A percentile compares a stretch with the other conserved stretches of the same genome.
phyloP scores from a whole-genome alignment of 64 coral and sea anemone genomes.

The Catalaphyllia jardinei region DNA sequence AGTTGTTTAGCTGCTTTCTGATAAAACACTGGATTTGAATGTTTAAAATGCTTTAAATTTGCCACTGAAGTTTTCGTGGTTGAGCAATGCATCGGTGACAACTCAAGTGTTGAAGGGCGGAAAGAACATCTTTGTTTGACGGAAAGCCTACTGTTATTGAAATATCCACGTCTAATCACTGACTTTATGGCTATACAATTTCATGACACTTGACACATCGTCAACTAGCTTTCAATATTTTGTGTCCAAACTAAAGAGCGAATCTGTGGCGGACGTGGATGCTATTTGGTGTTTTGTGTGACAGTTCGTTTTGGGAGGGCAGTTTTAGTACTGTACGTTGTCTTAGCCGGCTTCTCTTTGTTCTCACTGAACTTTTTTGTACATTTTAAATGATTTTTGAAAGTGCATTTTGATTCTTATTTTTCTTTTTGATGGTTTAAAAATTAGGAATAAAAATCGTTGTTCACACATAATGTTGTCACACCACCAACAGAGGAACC shows the following conservation, averaged over 20 bases:
- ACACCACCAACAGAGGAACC: not conserved
- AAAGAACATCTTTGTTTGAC: not conserved
- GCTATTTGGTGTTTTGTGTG: not conserved
- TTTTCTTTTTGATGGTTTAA: not conserved
- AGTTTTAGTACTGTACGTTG: not conserved
- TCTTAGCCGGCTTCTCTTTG: not conserved
- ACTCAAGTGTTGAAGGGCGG: no score
- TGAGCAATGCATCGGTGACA: not conserved
- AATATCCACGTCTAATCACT: not conserved
- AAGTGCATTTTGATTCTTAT: not conserved
- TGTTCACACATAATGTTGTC: slow-evolving; percentile 23
- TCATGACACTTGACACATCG: slow-evolving; percentile 30
- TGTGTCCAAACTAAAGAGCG: not conserved
- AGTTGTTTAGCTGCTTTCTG: not conserved
- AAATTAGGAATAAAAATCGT: not conserved
- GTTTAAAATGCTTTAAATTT: not conserved
- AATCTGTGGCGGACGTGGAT: not conserved
- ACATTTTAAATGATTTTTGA: not conserved
- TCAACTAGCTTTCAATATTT: not conserved
- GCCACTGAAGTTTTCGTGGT: not conserved
- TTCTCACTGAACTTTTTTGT: not conserved
- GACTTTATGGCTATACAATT: not conserved
- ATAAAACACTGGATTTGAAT: not conserved
- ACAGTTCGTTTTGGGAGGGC: not conserved
- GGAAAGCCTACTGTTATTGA: not conserved